Evolutionary conservation across 53 echinoderm and acorn worm species (phyloP), one percentile per base, ranked within the genome.

Genomic region (Luidia sarsii): DNA sequence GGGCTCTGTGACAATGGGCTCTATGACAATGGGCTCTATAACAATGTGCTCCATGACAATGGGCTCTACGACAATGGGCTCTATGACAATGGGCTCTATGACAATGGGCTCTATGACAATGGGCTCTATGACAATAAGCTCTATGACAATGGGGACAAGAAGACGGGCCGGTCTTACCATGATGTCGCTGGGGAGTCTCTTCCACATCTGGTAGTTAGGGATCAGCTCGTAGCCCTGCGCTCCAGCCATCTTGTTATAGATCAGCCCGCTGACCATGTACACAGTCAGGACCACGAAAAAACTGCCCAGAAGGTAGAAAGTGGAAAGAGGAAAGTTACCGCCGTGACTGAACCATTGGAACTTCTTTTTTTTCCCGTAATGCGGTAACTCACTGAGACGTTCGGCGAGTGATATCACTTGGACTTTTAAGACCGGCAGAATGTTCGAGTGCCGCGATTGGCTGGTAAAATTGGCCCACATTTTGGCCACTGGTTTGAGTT

Each of bases 141-240:
- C 0, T 65, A 41, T 41, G 6, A 41, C 6, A 6, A 11, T 41
- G 6, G 41, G 41, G 6, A 11, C 6, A 41, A 41, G 41, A 41
- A 11, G 6, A 6, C 41, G 41, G 6, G 6, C 41, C 3, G 3
- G 18, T 60, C 77, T 31, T 32, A 77, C 77, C 62, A 77, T 43
- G 31, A 77, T 29, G 20, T 59, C 61, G 9, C 46, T 32, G 2
- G 77, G 77, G 1, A 77, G 24, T 0, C 23, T 43, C 21, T 48
- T 59, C 77, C 77, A 77, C 18, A 57, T 60, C 5, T 77, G 46
- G 48, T 77, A 77, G 77, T 77, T 77, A 8, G 77, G 77, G 9
- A 77, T 77, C 0, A 77, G 77, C 48, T 77, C 77, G 1, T 30
- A 11, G 13, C 77, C 77, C 7, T 16, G 25, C 16, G 77, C 60